phyloP scores from a whole-genome alignment of 2,797 vertebrate species.

The Danio jaintianensis region DNA sequence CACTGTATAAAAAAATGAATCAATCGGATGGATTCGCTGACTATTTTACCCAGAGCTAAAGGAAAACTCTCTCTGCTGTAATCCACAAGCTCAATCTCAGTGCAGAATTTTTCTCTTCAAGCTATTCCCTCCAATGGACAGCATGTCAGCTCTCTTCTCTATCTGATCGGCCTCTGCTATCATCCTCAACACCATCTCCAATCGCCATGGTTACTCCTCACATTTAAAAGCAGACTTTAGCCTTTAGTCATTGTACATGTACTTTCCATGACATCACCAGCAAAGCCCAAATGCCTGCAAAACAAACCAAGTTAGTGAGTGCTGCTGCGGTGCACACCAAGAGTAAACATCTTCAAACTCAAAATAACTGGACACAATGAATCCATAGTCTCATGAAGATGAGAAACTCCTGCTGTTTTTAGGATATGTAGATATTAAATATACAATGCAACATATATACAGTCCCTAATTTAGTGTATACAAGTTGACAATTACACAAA shows the following conservation, averaged over 20 bases:
- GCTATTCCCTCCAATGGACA: not conserved
- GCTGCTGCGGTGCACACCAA: slow-evolving; percentile 1
- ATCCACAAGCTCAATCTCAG: too few relatives aligned
- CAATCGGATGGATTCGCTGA: too few relatives aligned
- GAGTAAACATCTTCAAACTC: slow-evolving; percentile 35
- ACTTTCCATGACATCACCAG: slow-evolving; percentile 54
- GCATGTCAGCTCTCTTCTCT: slow-evolving; percentile 20
- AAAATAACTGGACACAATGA: not conserved
- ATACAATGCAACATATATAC: not conserved
- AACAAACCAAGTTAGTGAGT: slow-evolving; percentile 33
- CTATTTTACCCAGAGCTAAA: too few relatives aligned
- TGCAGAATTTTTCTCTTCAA: not conserved
- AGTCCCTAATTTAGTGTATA: not conserved
- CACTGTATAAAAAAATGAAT: too few relatives aligned
- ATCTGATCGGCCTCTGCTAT: slow-evolving; percentile 29
- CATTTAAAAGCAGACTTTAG: slow-evolving; percentile 61
- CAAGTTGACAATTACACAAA: not conserved
- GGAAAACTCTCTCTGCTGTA: too few relatives aligned
- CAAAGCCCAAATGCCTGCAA: slow-evolving; percentile 28
- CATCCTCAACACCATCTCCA: slow-evolving; percentile 31
- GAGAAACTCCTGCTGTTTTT: not conserved
- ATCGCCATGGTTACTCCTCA: slow-evolving; percentile 62
- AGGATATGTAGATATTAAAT: not conserved
- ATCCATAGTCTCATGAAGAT: not conserved
- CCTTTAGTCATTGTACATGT: slow-evolving; percentile 14